A percentile compares a stretch with the other conserved stretches of the same genome.
Conservation (phyloP, 2,888 invertebrate genomes). For the Euzetes globulus region DNA sequence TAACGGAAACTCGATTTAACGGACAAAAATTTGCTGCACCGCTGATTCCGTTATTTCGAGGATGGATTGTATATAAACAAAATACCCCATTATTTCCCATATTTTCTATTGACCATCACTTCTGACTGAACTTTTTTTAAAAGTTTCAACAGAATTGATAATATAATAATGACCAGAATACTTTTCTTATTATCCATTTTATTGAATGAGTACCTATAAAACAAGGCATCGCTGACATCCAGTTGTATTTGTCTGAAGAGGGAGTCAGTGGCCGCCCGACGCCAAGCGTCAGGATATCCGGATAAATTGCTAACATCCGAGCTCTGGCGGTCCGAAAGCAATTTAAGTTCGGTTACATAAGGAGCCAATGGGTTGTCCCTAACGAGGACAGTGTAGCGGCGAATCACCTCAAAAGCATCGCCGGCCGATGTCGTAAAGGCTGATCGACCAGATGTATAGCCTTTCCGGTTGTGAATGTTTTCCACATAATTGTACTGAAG, state of each 20-base stretch:
- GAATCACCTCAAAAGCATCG: slow-evolving; percentile 29
- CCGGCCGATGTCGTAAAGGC: slow-evolving; percentile 29
- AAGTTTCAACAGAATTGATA: not conserved
- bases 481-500: slow-evolving; percentile 29
- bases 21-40: no score
- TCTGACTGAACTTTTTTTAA: no score
- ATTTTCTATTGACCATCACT: no score
- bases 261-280: slow-evolving; percentile 7
- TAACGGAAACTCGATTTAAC: no score
- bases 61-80: no score
- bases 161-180: no score
- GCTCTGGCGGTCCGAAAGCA: not conserved
- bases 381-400: slow-evolving; percentile 14
- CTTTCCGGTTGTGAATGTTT: slow-evolving; percentile 30
- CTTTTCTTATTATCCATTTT: no score
- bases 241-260: slow-evolving; percentile 25
- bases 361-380: slow-evolving; percentile 23
- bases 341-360: slow-evolving; percentile 22
- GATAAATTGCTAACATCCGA: not conserved
- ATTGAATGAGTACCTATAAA: slow-evolving; percentile 9
- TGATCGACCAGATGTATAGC: slow-evolving; percentile 30
- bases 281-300: slow-evolving; percentile 25
- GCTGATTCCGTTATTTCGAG: no score
- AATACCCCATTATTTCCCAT: no score
- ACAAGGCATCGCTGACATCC: slow-evolving; percentile 16